These are phyloP conservation scores for Chionis minor DNA, from an alignment of 2,113 vertebrate genomes.

Conservation along the genomic window DNA sequence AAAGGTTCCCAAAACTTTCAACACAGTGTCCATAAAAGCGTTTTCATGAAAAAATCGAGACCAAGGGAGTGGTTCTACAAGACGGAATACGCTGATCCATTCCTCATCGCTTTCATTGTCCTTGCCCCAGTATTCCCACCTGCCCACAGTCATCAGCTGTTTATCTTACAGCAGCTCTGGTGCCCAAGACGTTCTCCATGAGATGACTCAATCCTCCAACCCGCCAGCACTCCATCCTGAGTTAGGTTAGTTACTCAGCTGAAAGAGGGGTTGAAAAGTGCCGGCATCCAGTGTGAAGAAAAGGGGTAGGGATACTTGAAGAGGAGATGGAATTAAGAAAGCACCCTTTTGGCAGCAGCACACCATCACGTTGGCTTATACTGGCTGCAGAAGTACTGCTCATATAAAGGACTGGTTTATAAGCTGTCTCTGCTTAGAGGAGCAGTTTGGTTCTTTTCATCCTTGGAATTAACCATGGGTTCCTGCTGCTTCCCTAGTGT, in stretches of 20 bases:
- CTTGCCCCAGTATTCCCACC: background rate
- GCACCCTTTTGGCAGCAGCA: background rate
- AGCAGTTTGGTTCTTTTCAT: background rate
- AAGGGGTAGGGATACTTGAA: background rate
- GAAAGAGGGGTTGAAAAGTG: background rate
- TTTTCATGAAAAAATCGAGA: background rate
- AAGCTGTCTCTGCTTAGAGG: background rate
- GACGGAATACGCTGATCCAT: background rate
- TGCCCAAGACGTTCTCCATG: background rate
- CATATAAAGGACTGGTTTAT: background rate
- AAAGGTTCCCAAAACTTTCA: background rate
- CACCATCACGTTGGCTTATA: background rate
- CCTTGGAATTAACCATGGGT: background rate
- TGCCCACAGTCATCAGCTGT: too few relatives aligned
- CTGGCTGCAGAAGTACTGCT: fast-evolving
- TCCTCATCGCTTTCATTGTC: background rate
- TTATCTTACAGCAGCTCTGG: background rate
- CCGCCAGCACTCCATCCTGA: background rate
- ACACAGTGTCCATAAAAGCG: background rate
- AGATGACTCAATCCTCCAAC: background rate
- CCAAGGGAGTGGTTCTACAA: background rate
- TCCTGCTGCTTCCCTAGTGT: background rate
- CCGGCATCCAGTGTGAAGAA: background rate
- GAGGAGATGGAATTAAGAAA: background rate
- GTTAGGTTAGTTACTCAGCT: background rate